A percentile compares a stretch with the other conserved stretches of the same genome.
Evolutionary conservation across 2,797 vertebrate genomes (phyloP).

Genomic region (Pelochelys cantorii): DNA sequence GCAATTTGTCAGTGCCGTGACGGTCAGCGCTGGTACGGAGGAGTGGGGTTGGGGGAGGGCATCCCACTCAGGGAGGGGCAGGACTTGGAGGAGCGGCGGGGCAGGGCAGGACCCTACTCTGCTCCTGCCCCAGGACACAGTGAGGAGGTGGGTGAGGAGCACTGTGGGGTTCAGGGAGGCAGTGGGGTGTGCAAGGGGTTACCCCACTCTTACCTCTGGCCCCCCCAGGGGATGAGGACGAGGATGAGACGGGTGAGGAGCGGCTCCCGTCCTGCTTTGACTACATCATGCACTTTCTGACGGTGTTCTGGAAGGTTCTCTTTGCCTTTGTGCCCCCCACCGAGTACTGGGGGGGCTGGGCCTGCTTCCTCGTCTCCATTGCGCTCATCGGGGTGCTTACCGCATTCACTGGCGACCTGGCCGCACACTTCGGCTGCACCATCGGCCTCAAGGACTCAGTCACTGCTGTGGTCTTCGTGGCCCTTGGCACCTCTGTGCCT

Average conservation of each 20-base stretch:
- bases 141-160: background rate
- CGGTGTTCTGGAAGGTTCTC: constrained; percentile 68
- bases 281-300: constrained; percentile 94
- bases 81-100: background rate
- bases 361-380: constrained; percentile 90
- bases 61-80: background rate
- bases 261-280: constrained; percentile 90
- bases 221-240: constrained; percentile 86
- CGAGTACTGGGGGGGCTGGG: constrained; percentile 92
- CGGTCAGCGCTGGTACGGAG: constrained; percentile 88
- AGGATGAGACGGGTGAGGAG: constrained; percentile 89
- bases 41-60: background rate
- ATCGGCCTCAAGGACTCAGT: constrained; percentile 89
- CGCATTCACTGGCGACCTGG: constrained; percentile 88
- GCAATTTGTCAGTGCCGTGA: constrained; percentile 89
- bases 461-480: constrained; percentile 90
- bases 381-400: constrained; percentile 87
- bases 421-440: constrained; percentile 90
- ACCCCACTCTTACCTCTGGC: background rate
- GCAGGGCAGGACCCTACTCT: background rate
- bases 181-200: background rate
- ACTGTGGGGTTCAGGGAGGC: background rate
- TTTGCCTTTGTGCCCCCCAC: constrained; percentile 90
- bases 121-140: background rate
- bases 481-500: constrained; percentile 88